Evolutionary conservation across 2,113 vertebrate species (phyloP).

Genomic region (Coptodon rendalli): DNA sequence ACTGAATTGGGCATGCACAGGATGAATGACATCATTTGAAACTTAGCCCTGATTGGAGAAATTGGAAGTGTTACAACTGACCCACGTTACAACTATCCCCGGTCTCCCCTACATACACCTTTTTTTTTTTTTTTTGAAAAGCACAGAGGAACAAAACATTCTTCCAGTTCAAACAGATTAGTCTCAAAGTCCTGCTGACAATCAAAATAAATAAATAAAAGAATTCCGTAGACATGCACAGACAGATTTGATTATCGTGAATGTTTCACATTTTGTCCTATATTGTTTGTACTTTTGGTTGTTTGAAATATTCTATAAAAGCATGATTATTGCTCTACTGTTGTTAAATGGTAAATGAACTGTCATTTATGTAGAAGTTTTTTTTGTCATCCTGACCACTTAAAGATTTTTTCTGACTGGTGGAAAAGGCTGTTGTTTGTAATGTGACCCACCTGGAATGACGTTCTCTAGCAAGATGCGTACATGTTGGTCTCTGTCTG

Average conservation of each 20-base stretch:
- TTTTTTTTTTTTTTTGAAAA: background rate
- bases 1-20: no score
- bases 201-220: background rate
- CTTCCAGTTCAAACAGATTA: background rate
- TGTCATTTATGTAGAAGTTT: background rate
- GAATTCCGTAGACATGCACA: background rate
- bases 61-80: no score
- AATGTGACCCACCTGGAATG: background rate
- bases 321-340: background rate
- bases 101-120: no score
- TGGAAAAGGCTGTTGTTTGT: background rate
- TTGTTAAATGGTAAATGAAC: background rate
- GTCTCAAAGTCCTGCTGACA: background rate
- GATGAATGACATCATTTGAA: no score
- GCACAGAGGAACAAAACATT: background rate
- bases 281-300: background rate
- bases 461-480: constrained; percentile 57
- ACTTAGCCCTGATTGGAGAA: no score
- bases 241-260: background rate
- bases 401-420: background rate
- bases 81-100: no score
- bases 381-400: background rate
- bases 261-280: background rate
- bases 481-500: constrained; percentile 64
- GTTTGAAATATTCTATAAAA: background rate